phyloP scores from a whole-genome alignment of 1,140 invertebrate species.

The Platyscapa corneri region DNA sequence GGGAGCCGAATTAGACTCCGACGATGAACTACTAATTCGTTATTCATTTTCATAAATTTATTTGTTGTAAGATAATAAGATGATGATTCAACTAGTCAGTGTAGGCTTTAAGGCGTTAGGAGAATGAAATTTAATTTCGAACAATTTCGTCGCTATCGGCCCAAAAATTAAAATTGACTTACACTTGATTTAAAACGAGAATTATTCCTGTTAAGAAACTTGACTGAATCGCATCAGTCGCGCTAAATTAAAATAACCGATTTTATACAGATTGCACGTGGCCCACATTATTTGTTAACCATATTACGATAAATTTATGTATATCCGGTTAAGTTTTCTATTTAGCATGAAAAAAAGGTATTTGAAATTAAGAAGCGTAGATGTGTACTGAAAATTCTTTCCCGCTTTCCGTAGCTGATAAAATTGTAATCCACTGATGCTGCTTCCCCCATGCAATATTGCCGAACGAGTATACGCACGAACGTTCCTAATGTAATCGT shows the following conservation, averaged over 20 bases:
- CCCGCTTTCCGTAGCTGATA: neutral
- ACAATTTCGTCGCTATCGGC: no score
- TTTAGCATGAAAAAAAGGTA: neutral
- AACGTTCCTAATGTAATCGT: slow-evolving; percentile 63
- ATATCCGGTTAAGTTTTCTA: slow-evolving; percentile 17
- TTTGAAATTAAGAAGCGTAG: slow-evolving; percentile 6
- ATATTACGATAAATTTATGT: neutral
- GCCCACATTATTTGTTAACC: neutral
- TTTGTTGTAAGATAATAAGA: no score
- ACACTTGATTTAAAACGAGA: neutral
- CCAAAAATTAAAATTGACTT: neutral
- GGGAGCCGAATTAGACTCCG: no score
- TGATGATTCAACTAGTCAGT: no score
- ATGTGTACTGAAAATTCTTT: neutral
- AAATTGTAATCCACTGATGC: slow-evolving; percentile 52
- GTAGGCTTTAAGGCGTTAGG: no score
- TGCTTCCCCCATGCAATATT: slow-evolving; percentile 56
- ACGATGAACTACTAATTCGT: no score
- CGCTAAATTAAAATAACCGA: neutral
- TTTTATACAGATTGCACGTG: neutral
- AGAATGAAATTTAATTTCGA: no score
- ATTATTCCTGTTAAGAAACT: neutral
- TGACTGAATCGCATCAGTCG: neutral
- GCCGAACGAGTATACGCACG: slow-evolving; percentile 58
- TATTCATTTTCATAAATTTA: no score